Base-by-base conservation (phyloP, 2,888 invertebrate genomes). In the Eupsilia transversa region DNA sequence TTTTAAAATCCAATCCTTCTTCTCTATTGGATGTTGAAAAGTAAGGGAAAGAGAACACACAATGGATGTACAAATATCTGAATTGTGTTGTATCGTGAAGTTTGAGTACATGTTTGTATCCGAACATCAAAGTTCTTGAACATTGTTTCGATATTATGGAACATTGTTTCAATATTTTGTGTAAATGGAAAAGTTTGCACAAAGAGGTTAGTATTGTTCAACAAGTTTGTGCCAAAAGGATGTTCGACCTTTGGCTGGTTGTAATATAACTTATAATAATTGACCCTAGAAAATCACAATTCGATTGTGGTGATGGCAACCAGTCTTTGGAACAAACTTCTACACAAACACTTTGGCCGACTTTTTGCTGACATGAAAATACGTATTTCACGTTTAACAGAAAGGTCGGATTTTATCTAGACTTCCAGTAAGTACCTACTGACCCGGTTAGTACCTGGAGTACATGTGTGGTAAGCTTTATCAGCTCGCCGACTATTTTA, bases 221-320 rank as follows among this genome's bases (percentile, higher is more conserved):
- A 72, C 35, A 77, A 76, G 63, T 71, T 77, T 33, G 49, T 38
- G 30, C 12, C 54, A 52, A 33, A 33, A 56, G 46, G 67, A 46
- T 63, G 65, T 43, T 64, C 80, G 69, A 49, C 63, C n/a, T 65
- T 41, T n/a, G 30, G 54, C 9, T 27, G 60, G 23, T 41, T 73
- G 71, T 66, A 59, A 56, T 38, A 84, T 23, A 74, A 80, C 49
- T 78, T 74, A 52, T 69, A 69, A 87, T 72, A 69, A 87, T 72
- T 71, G 56, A 82, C 33, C 64, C 38, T 12, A 68, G 27, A n/a
- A n/a, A 43, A 49, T 49, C 35, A 30, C 38, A 46, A 64, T 23
- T 69, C 35, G 30, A 59, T 65, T 54, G 75, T 38, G 33, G 33
- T 59, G 65, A 41, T 61, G 61, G 70, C 59, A 70, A 63, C 71